Evolutionary conservation across 2,888 invertebrate genomes (phyloP).

Genomic region (Cephus runcator): DNA sequence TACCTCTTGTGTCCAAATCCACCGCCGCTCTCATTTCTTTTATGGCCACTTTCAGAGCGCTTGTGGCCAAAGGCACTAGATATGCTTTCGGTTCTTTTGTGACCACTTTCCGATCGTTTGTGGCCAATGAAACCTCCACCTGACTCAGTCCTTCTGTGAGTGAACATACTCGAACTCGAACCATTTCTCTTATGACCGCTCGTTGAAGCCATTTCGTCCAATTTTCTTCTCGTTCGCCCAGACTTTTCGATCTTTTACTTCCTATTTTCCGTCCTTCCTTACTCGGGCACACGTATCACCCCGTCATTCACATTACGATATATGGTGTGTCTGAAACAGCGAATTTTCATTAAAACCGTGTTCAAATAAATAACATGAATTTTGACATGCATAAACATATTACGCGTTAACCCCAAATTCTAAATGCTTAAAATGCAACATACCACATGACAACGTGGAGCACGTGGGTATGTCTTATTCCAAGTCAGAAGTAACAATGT

Average conservation of each 20-base stretch:
- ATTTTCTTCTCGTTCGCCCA: neutral
- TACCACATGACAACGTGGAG: neutral
- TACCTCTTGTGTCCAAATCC: constrained; percentile 59
- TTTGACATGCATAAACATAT: neutral
- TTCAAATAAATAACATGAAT: neutral
- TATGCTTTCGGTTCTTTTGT: constrained; percentile 61
- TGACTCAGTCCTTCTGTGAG: constrained; percentile 56
- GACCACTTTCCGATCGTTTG: constrained; percentile 58
- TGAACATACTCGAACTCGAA: constrained; percentile 59
- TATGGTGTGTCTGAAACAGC: neutral
- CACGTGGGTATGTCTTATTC: neutral
- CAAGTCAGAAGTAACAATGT: neutral
- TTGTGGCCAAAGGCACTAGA: constrained; percentile 62
- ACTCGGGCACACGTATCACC: neutral
- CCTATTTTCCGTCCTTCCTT: neutral
- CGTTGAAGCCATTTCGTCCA: constrained; percentile 45
- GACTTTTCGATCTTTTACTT: neutral
- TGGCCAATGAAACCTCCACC: constrained; percentile 57
- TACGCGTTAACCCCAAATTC: neutral
- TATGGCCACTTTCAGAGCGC: constrained; percentile 56
- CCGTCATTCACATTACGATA: neutral
- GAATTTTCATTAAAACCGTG: neutral
- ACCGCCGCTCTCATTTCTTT: constrained; percentile 53
- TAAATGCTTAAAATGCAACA: neutral
- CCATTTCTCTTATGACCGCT: constrained; percentile 59